Percentiles rank a stretch among this genome's conserved stretches.
Evolutionary conservation across 2,797 vertebrate genomes (phyloP).

Genomic region (Ceryle rudis): DNA sequence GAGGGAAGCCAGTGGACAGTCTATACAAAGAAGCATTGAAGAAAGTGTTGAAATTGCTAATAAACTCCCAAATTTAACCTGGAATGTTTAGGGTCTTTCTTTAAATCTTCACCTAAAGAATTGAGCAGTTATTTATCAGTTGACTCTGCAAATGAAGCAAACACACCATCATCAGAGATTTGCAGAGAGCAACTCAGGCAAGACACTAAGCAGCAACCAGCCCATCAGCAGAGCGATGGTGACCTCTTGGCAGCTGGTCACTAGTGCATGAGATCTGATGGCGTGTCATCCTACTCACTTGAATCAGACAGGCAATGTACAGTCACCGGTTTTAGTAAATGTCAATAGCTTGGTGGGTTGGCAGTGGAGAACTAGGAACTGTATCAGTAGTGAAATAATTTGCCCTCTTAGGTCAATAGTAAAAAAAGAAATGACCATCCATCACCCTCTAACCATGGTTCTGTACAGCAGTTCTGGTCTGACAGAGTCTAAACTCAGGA

Average conservation of each 20-base stretch:
- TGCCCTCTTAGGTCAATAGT: background rate
- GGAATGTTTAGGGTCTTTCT: background rate
- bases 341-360: background rate
- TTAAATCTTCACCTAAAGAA: background rate
- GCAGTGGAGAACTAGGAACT: background rate
- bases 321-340: background rate
- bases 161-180: background rate
- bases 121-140: background rate
- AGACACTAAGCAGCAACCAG: fast-evolving
- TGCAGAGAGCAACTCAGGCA: background rate
- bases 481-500: background rate
- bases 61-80: background rate
- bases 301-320: fast-evolving
- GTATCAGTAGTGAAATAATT: background rate
- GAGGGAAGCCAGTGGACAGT: background rate
- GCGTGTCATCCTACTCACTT: background rate
- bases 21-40: background rate
- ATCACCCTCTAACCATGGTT: background rate
- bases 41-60: background rate
- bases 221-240: background rate
- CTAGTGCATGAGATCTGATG: background rate
- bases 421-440: background rate
- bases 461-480: background rate
- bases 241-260: fast-evolving
- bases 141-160: background rate